Evolutionary conservation across 2,797 vertebrate species (phyloP).

Genomic region (Leptodon cayanensis): DNA sequence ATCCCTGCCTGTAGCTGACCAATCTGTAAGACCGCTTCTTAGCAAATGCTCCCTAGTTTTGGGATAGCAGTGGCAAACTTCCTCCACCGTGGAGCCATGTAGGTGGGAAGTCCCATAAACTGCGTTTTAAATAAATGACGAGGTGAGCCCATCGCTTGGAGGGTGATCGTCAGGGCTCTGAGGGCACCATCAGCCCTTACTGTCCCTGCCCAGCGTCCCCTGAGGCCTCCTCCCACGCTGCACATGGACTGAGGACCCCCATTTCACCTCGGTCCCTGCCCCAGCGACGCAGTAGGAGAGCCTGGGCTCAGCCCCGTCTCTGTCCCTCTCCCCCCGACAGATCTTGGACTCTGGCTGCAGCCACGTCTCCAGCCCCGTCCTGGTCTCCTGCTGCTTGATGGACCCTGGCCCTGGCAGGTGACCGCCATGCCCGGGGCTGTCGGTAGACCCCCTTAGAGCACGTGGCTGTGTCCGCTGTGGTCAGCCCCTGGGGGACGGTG

Average conservation of each 20-base stretch:
- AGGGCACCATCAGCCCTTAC: neutral
- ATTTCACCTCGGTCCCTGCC: accelerated
- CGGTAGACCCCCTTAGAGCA: accelerated
- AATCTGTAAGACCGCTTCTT: neutral
- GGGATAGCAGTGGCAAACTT: neutral
- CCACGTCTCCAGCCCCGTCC: neutral
- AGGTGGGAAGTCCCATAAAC: neutral
- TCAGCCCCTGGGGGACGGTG: neutral
- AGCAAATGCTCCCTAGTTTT: neutral
- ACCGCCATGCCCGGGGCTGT: neutral
- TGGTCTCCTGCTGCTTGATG: neutral
- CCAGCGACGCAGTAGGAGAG: neutral
- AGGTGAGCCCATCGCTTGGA: neutral
- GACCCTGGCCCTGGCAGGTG: neutral
- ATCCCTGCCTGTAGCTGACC: neutral
- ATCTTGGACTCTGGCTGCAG: neutral
- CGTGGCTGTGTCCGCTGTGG: accelerated
- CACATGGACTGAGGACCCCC: neutral
- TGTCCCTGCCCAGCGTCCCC: neutral
- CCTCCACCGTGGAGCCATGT: neutral
- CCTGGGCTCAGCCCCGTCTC: too few relatives aligned
- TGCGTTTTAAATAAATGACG: neutral
- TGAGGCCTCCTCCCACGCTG: neutral
- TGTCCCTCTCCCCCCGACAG: neutral
- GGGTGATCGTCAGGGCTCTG: neutral